phyloP scores from a whole-genome alignment of 2,888 invertebrate species.

The Cosmia trapezina region DNA sequence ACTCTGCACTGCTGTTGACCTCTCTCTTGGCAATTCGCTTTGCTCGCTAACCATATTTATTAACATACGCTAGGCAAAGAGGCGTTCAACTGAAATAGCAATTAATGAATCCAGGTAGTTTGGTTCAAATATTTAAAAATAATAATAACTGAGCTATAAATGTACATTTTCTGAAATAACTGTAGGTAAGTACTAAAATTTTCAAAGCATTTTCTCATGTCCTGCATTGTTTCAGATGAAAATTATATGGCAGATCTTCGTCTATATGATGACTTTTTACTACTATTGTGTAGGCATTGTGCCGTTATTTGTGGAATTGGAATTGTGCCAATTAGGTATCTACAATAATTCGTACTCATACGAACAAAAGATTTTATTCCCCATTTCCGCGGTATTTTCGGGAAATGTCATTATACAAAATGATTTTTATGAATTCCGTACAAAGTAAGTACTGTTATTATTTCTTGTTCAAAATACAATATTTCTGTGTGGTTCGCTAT shows the following conservation, averaged over 20 bases:
- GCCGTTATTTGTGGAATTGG: slow-evolving; percentile 60
- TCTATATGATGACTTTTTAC: slow-evolving; percentile 57
- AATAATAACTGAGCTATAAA: slow-evolving; percentile 4
- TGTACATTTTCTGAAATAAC: not conserved
- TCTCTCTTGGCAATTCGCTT: slow-evolving; percentile 19
- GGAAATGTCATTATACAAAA: slow-evolving; percentile 10
- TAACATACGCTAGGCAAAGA: slow-evolving; percentile 7
- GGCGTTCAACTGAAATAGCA: slow-evolving; percentile 13
- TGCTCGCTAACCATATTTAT: slow-evolving; percentile 12
- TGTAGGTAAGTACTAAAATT: not conserved
- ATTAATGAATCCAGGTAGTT: slow-evolving; percentile 18
- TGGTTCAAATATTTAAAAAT: not conserved
- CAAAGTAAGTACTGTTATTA: not conserved
- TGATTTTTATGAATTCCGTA: not conserved
- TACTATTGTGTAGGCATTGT: slow-evolving; percentile 62
- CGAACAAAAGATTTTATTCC: slow-evolving; percentile 42
- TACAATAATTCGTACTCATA: slow-evolving; percentile 48
- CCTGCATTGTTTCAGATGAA: slow-evolving; percentile 33
- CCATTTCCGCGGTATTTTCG: slow-evolving; percentile 19
- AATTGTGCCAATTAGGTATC: slow-evolving; percentile 60
- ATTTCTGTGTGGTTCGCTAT: not conserved
- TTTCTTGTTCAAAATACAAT: not conserved
- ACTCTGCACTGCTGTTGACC: slow-evolving; percentile 43
- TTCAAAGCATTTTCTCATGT: slow-evolving; percentile 14
- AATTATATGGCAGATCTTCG: slow-evolving; percentile 48